Percentiles rank a stretch among this genome's conserved stretches.
Conservation (phyloP, 1,140 invertebrate genomes). For the Papilio machaon region DNA sequence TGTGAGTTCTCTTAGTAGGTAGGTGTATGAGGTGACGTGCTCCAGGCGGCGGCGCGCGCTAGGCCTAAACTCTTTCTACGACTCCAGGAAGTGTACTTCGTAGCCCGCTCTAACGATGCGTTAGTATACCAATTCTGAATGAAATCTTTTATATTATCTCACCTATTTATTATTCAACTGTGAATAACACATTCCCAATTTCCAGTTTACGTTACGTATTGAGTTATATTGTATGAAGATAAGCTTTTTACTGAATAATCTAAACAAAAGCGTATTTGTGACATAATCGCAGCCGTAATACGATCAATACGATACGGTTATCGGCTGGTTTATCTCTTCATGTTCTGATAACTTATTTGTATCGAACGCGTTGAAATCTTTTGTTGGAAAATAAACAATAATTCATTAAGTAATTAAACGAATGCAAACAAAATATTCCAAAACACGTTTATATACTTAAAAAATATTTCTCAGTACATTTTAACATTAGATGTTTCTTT, state of each 20-base stretch:
- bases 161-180: neutral
- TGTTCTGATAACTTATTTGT: conserved; percentile 64
- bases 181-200: neutral
- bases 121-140: conserved; percentile 66
- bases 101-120: conserved; percentile 56
- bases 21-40: conserved; percentile 60
- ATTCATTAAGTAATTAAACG: conserved; percentile 6
- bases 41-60: conserved; percentile 60
- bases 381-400: conserved; percentile 52
- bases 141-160: conserved; percentile 27
- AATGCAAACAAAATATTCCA: neutral
- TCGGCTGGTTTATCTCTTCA: conserved; percentile 59
- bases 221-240: neutral
- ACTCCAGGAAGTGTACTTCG: conserved; percentile 70
- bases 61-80: conserved; percentile 69
- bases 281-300: conserved; percentile 61
- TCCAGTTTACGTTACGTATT: neutral
- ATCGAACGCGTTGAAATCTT: conserved; percentile 76
- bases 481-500: too few species aligned
- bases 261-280: conserved; percentile 41
- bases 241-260: conserved; percentile 28
- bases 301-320: conserved; percentile 72
- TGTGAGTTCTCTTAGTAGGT: conserved; percentile 68
- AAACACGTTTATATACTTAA: neutral
- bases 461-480: too few species aligned